These are phyloP conservation scores for Valencia hispanica DNA, from an alignment of 2,797 vertebrate genomes.

Conservation along the genomic window DNA sequence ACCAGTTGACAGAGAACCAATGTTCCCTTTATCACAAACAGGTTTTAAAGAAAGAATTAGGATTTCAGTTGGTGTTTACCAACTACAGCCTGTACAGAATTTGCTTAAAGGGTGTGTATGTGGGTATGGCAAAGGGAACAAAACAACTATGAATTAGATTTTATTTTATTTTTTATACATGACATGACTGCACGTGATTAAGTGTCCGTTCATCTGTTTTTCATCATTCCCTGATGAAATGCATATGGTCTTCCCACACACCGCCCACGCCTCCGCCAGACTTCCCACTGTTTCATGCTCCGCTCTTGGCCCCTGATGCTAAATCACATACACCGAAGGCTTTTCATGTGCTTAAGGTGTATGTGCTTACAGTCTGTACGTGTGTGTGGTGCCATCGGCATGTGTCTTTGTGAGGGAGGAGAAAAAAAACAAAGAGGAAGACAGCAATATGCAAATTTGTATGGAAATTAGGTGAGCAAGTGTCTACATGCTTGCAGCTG, in stretches of 20 bases:
- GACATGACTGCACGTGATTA: constrained; percentile 53
- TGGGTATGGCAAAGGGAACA: constrained; percentile 5
- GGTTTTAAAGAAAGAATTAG: constrained; percentile 71
- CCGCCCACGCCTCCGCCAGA: constrained; percentile 70
- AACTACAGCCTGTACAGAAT: constrained; percentile 59
- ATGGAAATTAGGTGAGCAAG: constrained; percentile 51
- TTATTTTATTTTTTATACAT: constrained; percentile 12
- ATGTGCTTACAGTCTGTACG: constrained; percentile 15
- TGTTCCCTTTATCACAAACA: constrained; percentile 45
- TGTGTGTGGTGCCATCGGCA: constrained; percentile 1
- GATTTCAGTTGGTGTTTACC: constrained; percentile 66
- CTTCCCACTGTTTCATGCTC: constrained; percentile 70
- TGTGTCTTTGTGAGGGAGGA: constrained; percentile 47
- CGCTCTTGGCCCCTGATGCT: constrained; percentile 60
- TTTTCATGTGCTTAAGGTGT: constrained; percentile 22
- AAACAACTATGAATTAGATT: constrained; percentile 8
- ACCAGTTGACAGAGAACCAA: constrained; percentile 26
- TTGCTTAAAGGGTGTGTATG: constrained; percentile 30
- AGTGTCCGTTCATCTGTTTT: constrained; percentile 45
- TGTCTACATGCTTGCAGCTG: constrained; percentile 53
- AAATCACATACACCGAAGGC: constrained; percentile 49
- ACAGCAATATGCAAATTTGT: constrained; percentile 50
- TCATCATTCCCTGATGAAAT: constrained; percentile 68
- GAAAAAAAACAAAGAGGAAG: constrained; percentile 20
- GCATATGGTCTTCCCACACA: constrained; percentile 77